A percentile compares a stretch with the other conserved stretches of the same genome.
Conservation (phyloP, 2,888 invertebrate species). For the Scotopteryx bipunctaria region DNA sequence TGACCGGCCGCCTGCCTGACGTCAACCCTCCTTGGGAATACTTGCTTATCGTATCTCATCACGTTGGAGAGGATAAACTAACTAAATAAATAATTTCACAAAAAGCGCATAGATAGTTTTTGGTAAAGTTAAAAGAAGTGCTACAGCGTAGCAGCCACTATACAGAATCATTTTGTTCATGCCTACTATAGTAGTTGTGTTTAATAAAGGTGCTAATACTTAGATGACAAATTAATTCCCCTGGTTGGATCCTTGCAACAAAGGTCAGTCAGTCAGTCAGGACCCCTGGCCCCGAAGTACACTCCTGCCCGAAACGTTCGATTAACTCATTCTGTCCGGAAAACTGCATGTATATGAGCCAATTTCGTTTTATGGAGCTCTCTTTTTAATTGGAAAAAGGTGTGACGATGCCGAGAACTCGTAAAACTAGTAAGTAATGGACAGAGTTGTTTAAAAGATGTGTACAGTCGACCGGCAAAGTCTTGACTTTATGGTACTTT, state of each 20-base stretch:
- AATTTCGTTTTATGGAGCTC: conserved; percentile 27
- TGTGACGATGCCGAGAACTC: conserved; percentile 20
- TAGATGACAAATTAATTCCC: too few species aligned
- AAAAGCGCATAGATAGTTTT: too few species aligned
- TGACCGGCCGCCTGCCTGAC: too few species aligned
- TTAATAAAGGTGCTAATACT: too few species aligned
- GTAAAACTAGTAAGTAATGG: conserved; percentile 26
- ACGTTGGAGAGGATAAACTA: too few species aligned
- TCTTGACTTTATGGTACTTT: conserved; percentile 11
- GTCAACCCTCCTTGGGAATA: too few species aligned
- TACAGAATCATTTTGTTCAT: too few species aligned
- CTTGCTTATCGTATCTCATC: too few species aligned
- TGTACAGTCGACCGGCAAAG: conserved; percentile 3
- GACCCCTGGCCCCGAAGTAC: conserved; percentile 1
- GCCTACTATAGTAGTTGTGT: too few species aligned
- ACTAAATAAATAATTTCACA: too few species aligned
- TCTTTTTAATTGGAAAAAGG: conserved; percentile 34
- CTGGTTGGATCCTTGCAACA: too few species aligned
- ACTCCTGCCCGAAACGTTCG: conserved; percentile 42
- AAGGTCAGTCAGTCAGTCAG: neutral
- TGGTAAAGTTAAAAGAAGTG: too few species aligned
- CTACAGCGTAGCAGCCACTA: neutral
- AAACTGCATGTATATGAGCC: conserved; percentile 40
- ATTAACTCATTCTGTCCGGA: conserved; percentile 54
- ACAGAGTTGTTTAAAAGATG: conserved; percentile 13